Conservation (phyloP, 53 echinoderm and acorn worm genomes). For the Astropecten irregularis region DNA sequence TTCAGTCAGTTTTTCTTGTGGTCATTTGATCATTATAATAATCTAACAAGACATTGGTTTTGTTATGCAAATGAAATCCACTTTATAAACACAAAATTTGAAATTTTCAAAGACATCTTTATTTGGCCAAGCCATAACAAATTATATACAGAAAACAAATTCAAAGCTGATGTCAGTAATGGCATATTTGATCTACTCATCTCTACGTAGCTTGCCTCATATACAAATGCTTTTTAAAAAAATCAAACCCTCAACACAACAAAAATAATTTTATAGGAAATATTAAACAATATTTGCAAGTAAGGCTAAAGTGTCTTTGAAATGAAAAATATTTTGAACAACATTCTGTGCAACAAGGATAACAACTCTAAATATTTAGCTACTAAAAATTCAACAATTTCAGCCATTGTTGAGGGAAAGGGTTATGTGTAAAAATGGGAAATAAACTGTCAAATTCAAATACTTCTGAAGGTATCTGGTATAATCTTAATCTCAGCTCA, state of each 20-base stretch:
- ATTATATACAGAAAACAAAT: constrained; percentile 54
- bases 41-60: no score
- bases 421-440: no score
- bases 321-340: neutral
- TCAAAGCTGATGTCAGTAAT: neutral
- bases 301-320: neutral
- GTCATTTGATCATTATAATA: no score
- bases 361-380: neutral
- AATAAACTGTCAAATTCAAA: no score
- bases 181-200: neutral
- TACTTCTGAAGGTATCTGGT: no score
- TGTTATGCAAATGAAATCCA: no score
- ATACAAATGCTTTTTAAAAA: constrained; percentile 50
- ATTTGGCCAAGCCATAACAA: constrained; percentile 56
- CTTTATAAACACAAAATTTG: no score
- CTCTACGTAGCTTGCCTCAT: constrained; percentile 45
- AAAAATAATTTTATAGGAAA: constrained; percentile 27
- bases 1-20: no score
- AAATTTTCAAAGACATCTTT: constrained; percentile 24
- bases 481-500: no score
- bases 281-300: constrained; percentile 19
- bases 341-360: neutral
- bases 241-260: constrained; percentile 42
- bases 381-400: no score
- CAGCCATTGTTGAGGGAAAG: no score